Conservation (phyloP, 2,888 invertebrate species). For the Orthosia gracilis region DNA sequence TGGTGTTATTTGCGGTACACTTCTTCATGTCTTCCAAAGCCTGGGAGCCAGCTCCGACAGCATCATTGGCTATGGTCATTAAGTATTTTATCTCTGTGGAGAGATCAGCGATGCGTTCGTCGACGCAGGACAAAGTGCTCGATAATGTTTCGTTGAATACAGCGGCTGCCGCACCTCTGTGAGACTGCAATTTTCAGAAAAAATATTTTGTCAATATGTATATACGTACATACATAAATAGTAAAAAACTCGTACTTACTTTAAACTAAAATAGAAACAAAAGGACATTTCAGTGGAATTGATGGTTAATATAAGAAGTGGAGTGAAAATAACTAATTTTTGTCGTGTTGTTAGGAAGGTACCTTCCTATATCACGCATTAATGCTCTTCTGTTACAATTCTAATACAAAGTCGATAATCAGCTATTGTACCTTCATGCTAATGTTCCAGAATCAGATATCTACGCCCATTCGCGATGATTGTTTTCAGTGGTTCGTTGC, state of each 20-base stretch:
- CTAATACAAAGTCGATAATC: neutral
- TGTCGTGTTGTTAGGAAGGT: neutral
- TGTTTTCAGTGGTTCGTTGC: neutral
- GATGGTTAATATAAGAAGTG: neutral
- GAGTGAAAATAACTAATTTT: neutral
- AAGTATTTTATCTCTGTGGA: constrained; percentile 72
- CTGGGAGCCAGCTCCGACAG: constrained; percentile 71
- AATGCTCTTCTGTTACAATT: neutral
- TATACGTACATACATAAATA: neutral
- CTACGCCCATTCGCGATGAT: neutral
- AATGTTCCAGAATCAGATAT: neutral
- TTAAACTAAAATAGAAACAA: neutral
- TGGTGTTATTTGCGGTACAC: constrained; percentile 74
- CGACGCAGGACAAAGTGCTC: constrained; percentile 77
- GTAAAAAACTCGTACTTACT: too few species aligned
- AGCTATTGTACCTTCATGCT: neutral
- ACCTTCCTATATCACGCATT: neutral
- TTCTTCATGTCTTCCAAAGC: constrained; percentile 78
- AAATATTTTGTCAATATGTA: neutral
- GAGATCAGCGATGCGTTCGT: constrained; percentile 76
- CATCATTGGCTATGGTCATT: constrained; percentile 68
- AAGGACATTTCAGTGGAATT: too few species aligned
- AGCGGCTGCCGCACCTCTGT: constrained; percentile 72
- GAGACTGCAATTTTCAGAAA: constrained; percentile 70
- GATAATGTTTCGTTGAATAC: constrained; percentile 76